Evolutionary conservation across 2,797 vertebrate genomes (phyloP), one percentile per base, ranked within the genome.

Genomic region (Sternotherus odoratus): DNA sequence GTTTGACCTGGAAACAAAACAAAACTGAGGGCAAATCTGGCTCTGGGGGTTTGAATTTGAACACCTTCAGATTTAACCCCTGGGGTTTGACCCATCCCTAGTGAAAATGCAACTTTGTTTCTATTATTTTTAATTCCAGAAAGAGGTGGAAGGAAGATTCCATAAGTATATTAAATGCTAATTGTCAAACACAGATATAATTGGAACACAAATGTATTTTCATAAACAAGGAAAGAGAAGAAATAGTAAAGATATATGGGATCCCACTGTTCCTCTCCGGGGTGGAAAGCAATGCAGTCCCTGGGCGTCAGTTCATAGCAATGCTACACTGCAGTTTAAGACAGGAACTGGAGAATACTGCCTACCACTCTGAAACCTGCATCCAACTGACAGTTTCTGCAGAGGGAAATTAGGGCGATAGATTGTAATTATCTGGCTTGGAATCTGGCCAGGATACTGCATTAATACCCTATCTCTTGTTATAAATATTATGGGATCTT

Each of bases 351-450:
- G 72, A 75, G 72, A 17, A 8, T 75, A 30, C 2, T 4, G 16
- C 46, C 8, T 48, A 48, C 46, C 46, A 48, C 46, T 48, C 46
- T 48, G 46, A 48, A 48, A 48, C 46, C 46, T 10, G 9, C 0
- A 57, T 60, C 33, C 8, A 17, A 0, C 82, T 79, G 90, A 72
- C 80, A 87, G 57, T 60, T 30, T 60, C n/a, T 0, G 1, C 33
- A 28, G 21, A 69, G 24, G 15, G 8, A 51, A 56, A 1, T 0
- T 1, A 89, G 63, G 36, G 49, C 72, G 54, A 56, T 72, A 13
- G 49, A 10, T 77, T 66, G 72, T 5, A 21, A 92, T 93, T 33
- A 86, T 85, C 85, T 81, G 80, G 4, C 54, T 46, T 94, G 91
- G 78, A 69, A 3, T 60, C 21, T 16, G 66, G 85, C 94, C 95